Base-by-base conservation (phyloP, 2,888 invertebrate genomes). In the Hyppa rectilinea region DNA sequence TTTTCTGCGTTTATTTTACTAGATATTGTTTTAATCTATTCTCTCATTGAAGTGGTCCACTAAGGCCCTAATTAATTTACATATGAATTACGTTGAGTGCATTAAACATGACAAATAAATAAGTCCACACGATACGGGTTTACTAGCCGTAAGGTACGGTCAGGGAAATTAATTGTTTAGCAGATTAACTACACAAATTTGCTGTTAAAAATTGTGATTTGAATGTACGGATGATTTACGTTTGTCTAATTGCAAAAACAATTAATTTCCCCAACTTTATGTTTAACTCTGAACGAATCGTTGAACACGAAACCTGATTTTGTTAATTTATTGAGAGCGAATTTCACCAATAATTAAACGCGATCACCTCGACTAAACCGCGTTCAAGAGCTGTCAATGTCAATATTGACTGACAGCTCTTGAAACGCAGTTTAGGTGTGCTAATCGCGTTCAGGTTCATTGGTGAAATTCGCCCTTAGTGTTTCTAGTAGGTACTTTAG, bases 21-120 rank as follows among this genome's bases (percentile, higher is more conserved):
- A 36, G 10, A 23, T 59, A 5, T 43, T 47, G 40, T 40, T 34
- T 23, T 49, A 52, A 53, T 10, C 17, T 61, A 66, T 17, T 66
- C 62, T 71, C 78, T 63, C 47, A 45, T 71, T 40, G n/a, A 17
- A 43, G 20, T 67, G 45, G 59, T 72, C 78, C 78, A 78, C 78
- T 67, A 56, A 53, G 52, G 72, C 78, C 81, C 78, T 17, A 64
- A 56, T 71, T 43, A 49, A 60, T 77, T 71, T 71, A 81, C 63
- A 78, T 36, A 71, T 71, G 49, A 78, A 52, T 61, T 43, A 66
- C 40, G 55, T 65, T 55, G 63, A 45, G 72, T 81, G 79, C 79
- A 62, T 36, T 61, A 36, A 68, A 65, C 31, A 47, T 49, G 50
- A 65, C 50, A 52, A 62, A 47, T 29, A 78, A 43, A 12, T 45